Percentiles rank a stretch among this genome's conserved stretches.
phyloP scores from a whole-genome alignment of 2,113 vertebrate species.

The Zosterops borbonicus region DNA sequence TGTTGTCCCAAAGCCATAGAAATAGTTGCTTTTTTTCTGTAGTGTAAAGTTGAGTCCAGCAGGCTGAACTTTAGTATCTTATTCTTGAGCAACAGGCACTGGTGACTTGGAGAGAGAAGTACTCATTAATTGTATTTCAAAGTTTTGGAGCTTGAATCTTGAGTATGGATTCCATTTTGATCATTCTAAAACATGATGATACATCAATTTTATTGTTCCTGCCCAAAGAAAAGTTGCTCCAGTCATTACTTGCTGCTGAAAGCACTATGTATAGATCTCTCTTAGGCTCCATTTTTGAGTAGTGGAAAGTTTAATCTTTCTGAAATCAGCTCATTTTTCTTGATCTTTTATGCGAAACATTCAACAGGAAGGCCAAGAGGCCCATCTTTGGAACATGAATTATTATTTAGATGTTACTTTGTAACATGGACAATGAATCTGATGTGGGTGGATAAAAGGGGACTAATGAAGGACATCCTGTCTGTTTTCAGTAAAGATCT shows the following conservation, averaged over 20 bases:
- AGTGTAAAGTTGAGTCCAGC: not conserved
- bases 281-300: slow-evolving; percentile 8
- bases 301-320: slow-evolving; percentile 29
- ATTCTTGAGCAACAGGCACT: not conserved
- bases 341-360: not conserved
- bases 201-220: not conserved
- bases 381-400: not conserved
- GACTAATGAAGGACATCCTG: not conserved
- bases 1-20: not conserved
- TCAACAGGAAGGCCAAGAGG: not conserved
- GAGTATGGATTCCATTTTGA: not conserved
- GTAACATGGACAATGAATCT: not conserved
- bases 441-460: not conserved
- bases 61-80: not conserved
- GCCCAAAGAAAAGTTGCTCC: not conserved
- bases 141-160: not conserved
- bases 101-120: not conserved
- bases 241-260: not conserved
- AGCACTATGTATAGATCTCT: slow-evolving; percentile 19
- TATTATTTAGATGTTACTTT: slow-evolving; percentile 29
- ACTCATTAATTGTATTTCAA: not conserved
- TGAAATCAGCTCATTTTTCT: not conserved
- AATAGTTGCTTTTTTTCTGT: not conserved
- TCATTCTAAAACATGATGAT: not conserved
- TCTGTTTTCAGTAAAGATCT: slow-evolving; percentile 11